These are phyloP conservation scores for Monodelphis domestica DNA, from an alignment of 2,797 vertebrate genomes.

Conservation along the genomic window DNA sequence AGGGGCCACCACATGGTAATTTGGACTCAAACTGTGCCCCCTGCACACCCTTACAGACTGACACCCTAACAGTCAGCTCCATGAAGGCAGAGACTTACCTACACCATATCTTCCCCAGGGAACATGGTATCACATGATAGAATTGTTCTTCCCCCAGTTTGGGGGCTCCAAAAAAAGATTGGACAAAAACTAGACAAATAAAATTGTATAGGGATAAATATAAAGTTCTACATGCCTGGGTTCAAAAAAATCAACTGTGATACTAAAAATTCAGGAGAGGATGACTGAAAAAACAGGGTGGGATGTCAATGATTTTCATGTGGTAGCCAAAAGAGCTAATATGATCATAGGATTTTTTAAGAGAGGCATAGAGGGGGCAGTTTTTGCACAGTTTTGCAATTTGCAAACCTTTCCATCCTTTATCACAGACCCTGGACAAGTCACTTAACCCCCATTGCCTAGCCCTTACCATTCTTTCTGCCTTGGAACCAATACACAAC, in stretches of 20 bases:
- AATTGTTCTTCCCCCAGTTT: neutral
- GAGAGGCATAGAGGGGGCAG: neutral
- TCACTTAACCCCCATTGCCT: too few species aligned
- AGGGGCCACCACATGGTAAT: neutral
- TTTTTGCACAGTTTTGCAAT: too few species aligned
- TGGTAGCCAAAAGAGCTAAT: neutral
- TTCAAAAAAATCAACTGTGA: neutral
- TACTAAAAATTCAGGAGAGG: neutral
- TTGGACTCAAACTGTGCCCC: neutral
- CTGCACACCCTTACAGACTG: neutral
- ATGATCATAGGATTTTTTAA: neutral
- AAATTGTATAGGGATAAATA: neutral
- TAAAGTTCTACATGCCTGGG: neutral
- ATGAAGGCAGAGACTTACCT: neutral
- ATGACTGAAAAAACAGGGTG: neutral
- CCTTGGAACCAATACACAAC: too few species aligned
- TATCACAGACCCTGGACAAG: too few species aligned
- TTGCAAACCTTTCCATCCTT: too few species aligned
- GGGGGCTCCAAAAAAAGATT: neutral
- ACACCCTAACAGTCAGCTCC: neutral
- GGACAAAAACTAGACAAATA: neutral
- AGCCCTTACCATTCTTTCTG: too few species aligned
- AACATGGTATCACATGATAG: neutral
- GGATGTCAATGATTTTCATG: neutral
- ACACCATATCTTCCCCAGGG: neutral